These are phyloP conservation scores for Oeneis ivallda DNA, from an alignment of 2,888 invertebrate species.

Conservation along the genomic window DNA sequence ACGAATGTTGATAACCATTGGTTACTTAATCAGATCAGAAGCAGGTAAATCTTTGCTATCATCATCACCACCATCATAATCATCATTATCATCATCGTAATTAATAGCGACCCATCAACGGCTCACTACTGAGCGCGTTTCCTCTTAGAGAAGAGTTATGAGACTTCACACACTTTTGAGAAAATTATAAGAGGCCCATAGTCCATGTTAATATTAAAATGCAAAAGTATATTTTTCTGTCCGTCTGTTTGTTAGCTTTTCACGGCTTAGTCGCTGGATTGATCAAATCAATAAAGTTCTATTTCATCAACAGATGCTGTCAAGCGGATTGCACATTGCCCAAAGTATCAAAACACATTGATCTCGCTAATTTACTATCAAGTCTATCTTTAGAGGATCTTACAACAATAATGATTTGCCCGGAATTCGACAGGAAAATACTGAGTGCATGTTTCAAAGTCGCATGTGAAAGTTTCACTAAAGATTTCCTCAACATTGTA, in stretches of 20 bases:
- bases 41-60: slow-evolving; percentile 54
- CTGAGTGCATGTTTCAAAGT: slow-evolving; percentile 75
- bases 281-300: neutral
- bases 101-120: too few relatives aligned
- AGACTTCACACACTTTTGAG: too few relatives aligned
- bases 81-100: too few relatives aligned
- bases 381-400: slow-evolving; percentile 64
- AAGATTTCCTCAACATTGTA: slow-evolving; percentile 61
- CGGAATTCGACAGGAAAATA: slow-evolving; percentile 77
- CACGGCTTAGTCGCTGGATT: too few relatives aligned
- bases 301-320: slow-evolving; percentile 62
- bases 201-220: too few relatives aligned
- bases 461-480: slow-evolving; percentile 73
- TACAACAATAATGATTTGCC: slow-evolving; percentile 70
- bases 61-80: too few relatives aligned
- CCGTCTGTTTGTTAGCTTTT: too few relatives aligned
- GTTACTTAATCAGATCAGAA: slow-evolving; percentile 84
- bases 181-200: too few relatives aligned
- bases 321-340: slow-evolving; percentile 54
- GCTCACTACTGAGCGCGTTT: too few relatives aligned
- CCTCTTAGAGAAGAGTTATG: too few relatives aligned
- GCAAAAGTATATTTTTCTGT: too few relatives aligned
- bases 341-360: slow-evolving; percentile 60
- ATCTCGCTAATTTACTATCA: slow-evolving; percentile 60
- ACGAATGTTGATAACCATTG: slow-evolving; percentile 83